Conservation (phyloP, 2,797 vertebrate genomes). For the Hoplostethus atlanticus region DNA sequence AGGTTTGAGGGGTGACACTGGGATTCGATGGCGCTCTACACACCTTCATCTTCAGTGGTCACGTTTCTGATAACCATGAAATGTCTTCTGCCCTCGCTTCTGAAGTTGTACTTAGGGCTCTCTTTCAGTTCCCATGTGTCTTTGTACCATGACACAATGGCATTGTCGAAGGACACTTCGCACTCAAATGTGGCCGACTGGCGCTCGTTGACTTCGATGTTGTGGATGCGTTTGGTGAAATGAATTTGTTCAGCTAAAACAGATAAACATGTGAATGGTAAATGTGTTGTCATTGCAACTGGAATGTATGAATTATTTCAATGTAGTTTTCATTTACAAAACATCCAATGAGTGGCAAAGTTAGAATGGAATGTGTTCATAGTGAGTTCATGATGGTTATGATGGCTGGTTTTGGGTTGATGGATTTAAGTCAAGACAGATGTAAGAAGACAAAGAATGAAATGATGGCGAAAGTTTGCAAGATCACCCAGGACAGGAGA, state of each 20-base stretch:
- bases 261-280: slow-evolving; percentile 80
- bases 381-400: slow-evolving; percentile 4
- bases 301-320: slow-evolving; percentile 56
- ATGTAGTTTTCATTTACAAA: slow-evolving; percentile 51
- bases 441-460: slow-evolving; percentile 47
- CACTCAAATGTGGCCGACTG: slow-evolving; percentile 98
- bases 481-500: slow-evolving; percentile 41
- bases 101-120: slow-evolving; percentile 97
- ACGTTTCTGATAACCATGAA: slow-evolving; percentile 99
- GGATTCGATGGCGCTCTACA: slow-evolving; percentile 63
- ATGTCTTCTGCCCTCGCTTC: slow-evolving; percentile 94
- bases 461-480: slow-evolving; percentile 14
- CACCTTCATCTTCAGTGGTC: slow-evolving; percentile 97
- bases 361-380: slow-evolving; percentile 54
- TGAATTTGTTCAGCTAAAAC: slow-evolving; percentile 97
- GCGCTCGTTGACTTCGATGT: slow-evolving; percentile 96
- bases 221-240: slow-evolving; percentile 99
- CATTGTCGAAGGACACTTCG: slow-evolving; percentile 98
- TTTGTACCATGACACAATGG: slow-evolving; percentile 98
- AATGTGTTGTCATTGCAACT: slow-evolving; percentile 57
- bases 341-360: slow-evolving; percentile 48
- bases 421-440: slow-evolving; percentile 36
- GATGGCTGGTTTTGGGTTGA: neutral
- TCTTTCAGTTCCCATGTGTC: slow-evolving; percentile 94
- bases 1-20: slow-evolving; percentile 9